Base-by-base conservation (phyloP, 2,797 vertebrate genomes). In the Garrulus glandarius region DNA sequence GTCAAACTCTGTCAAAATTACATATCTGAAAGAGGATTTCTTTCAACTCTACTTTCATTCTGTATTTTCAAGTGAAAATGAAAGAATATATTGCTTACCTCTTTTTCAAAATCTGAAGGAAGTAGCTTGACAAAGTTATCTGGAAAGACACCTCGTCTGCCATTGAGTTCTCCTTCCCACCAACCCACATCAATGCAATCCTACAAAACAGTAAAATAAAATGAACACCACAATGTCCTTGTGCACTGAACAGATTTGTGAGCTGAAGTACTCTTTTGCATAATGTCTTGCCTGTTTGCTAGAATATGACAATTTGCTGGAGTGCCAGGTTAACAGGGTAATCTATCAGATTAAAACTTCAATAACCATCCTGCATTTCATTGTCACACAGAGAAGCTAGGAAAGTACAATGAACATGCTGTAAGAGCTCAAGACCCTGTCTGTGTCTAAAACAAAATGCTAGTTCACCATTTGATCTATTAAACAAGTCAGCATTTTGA, bases 51-150 rank as follows among this genome's bases (percentile, higher is more conserved):
- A n/a, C 10, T 84, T 72, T 52, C 12, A 75, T 53, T 78, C 34
- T 77, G 49, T 47, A 63, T 46, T 85, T 71, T 72, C 27, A 37
- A 91, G 29, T 0, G 0, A 87, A 82, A 84, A 56, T 24, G 5
- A 59, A 81, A 72, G 20, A 79, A 67, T 87, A 93, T 88, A 93
- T 83, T 92, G 88, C 98, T 97, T 97, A 98, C 98, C 98, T 99
- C 99, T 98, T 99, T 99, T 96, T 99, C 99, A 93, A 98, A 98
- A 97, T 99, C 99, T 9, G 98, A 97, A 72, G 98, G 97, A 55
- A 99, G 98, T 92, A 99, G 98, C 98, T 99, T 99, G 92, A 99
- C 99, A 93, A 99, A 99, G 97, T 99, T 99, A 95, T 99, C 99
- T 13, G 99, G 99, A 96, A 99, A 99, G 44, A 99, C 99, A 29